Percentiles rank a stretch among this genome's conserved stretches.
These are phyloP conservation scores for Caenorhabditis macrosperma DNA, from an alignment of 2,888 invertebrate genomes.

Conservation along the genomic window DNA sequence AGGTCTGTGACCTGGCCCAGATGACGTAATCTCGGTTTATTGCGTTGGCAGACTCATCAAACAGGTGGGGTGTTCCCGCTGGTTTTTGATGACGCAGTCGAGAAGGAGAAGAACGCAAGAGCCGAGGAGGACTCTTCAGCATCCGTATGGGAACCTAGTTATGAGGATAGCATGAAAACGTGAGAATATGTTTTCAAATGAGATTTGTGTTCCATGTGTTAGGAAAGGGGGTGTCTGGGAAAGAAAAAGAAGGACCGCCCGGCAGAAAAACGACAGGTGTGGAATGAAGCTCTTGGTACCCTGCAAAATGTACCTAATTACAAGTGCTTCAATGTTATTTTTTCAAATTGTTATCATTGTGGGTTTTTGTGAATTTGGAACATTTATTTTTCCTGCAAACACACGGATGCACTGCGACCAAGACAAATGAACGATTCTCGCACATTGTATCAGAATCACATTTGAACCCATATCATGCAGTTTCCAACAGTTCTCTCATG, in stretches of 20 bases:
- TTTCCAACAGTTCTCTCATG: not conserved
- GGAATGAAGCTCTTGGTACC: not conserved
- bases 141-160: constrained; percentile 7
- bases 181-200: not conserved
- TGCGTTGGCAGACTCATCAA: constrained; percentile 51
- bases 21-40: constrained; percentile 45
- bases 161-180: not conserved
- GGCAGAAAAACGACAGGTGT: not conserved
- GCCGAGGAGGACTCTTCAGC: no score
- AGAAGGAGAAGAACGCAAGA: constrained; percentile 5
- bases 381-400: no score
- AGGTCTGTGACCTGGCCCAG: constrained; percentile 24
- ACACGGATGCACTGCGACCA: no score
- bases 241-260: not conserved
- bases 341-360: no score
- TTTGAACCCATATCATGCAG: not conserved
- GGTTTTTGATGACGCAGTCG: constrained; percentile 29
- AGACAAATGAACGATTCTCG: no score
- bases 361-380: no score
- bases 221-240: not conserved
- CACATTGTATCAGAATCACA: not conserved
- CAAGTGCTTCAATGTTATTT: not conserved
- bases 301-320: not conserved
- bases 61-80: constrained; percentile 42
- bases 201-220: no score